These are phyloP conservation scores for Gallirallus australis DNA, from an alignment of 2,797 vertebrate species.

Conservation along the genomic window DNA sequence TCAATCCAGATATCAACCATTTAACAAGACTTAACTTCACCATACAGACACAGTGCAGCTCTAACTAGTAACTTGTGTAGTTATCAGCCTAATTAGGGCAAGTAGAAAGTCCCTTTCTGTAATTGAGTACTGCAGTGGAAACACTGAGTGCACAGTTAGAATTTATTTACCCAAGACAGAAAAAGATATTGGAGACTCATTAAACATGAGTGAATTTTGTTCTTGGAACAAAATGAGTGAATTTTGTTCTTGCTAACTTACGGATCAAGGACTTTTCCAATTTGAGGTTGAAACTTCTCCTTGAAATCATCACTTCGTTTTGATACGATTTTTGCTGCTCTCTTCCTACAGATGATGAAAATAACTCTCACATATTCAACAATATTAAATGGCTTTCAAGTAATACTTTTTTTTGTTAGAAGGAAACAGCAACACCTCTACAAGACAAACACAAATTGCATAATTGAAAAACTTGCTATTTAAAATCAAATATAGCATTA, in stretches of 20 bases:
- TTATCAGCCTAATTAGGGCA: background rate
- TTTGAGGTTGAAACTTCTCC: slow-evolving; percentile 79
- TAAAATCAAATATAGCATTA: background rate
- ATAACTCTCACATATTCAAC: background rate
- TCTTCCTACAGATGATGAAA: slow-evolving; percentile 77
- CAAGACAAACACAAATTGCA: background rate
- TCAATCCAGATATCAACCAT: background rate
- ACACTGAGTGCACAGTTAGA: background rate
- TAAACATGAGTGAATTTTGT: background rate
- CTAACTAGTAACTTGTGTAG: background rate
- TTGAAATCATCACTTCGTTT: slow-evolving; percentile 82
- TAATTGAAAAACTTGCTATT: background rate
- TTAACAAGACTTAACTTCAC: background rate
- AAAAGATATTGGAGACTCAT: background rate
- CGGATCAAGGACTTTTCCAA: slow-evolving; percentile 79
- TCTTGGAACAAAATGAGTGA: background rate
- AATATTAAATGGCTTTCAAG: background rate
- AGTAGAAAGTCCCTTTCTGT: background rate
- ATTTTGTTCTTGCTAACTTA: slow-evolving; percentile 70
- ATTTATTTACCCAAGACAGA: background rate
- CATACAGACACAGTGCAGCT: background rate
- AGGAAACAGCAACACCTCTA: background rate
- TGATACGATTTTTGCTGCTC: slow-evolving; percentile 78
- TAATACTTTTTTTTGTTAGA: background rate
- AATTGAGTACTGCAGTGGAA: background rate